phyloP scores from a whole-genome alignment of 1,140 invertebrate species.

The Drusus annulatus region DNA sequence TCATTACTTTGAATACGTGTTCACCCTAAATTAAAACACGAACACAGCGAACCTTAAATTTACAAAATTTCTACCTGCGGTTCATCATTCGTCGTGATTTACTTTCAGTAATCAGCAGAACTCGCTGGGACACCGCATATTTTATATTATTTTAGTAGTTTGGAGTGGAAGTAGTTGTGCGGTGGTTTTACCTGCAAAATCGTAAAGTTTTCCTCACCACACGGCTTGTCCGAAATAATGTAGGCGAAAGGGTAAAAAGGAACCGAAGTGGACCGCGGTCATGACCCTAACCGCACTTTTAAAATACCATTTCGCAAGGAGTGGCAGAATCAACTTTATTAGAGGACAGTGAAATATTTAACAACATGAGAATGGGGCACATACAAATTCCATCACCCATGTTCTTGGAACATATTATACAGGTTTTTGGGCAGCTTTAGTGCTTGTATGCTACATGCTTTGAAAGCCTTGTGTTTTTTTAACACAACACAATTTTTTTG shows the following conservation, averaged over 20 bases:
- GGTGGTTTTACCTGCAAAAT: conserved; percentile 24
- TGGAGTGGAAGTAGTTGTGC: background rate
- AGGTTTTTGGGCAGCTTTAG: too few relatives aligned
- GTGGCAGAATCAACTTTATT: conserved; percentile 20
- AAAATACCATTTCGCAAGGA: conserved; percentile 29
- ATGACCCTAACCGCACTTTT: conserved; percentile 10
- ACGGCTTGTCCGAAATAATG: background rate
- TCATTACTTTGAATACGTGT: too few relatives aligned
- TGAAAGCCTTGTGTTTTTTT: too few relatives aligned
- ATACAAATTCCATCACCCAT: too few relatives aligned
- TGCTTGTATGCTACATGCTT: too few relatives aligned
- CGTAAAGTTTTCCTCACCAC: background rate
- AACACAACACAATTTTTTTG: too few relatives aligned
- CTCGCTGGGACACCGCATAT: conserved; percentile 16
- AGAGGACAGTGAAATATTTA: conserved; percentile 15
- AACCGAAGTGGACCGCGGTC: background rate
- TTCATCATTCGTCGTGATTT: conserved; percentile 13
- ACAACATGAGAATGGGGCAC: background rate
- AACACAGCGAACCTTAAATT: too few relatives aligned
- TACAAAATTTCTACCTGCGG: background rate
- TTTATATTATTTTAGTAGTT: background rate
- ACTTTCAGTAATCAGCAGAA: background rate
- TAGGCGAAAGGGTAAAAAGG: background rate
- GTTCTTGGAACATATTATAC: too few relatives aligned
- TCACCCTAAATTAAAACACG: too few relatives aligned